Conservation (phyloP, 2,113 vertebrate genomes). For the Myotis yumanensis region DNA sequence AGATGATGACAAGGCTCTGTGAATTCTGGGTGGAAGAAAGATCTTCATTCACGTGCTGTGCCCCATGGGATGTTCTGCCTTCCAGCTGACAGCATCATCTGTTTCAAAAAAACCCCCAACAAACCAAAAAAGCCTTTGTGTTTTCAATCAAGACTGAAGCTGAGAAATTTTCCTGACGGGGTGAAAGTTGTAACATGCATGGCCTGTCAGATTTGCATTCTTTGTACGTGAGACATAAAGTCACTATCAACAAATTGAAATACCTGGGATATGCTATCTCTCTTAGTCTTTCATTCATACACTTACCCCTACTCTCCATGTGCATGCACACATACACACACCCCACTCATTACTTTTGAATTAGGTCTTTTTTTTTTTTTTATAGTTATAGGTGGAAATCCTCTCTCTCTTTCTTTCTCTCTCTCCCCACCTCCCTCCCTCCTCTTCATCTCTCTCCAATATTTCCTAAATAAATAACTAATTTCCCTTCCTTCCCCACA, state of each 20-base stretch:
- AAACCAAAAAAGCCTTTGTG: not conserved
- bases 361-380: not conserved
- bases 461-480: conserved; percentile 10
- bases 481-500: not conserved
- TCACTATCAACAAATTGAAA: not conserved
- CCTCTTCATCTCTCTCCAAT: not conserved
- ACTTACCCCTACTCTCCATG: not conserved
- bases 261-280: not conserved
- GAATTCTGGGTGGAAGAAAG: not conserved
- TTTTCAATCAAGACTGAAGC: not conserved
- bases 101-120: not conserved
- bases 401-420: not conserved
- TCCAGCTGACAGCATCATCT: not conserved
- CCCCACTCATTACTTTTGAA: not conserved
- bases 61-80: not conserved
- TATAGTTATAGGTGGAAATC: not conserved
- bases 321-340: not conserved
- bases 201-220: not conserved
- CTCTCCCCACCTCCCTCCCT: not conserved
- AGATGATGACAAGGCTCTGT: not conserved
- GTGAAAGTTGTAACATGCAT: not conserved
- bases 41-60: not conserved
- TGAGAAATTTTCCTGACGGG: conserved; percentile 10
- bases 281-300: not conserved
- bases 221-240: conserved; percentile 43